Evolutionary conservation across 2,888 invertebrate genomes (phyloP).

Genomic region (Ectemnius cavifrons): DNA sequence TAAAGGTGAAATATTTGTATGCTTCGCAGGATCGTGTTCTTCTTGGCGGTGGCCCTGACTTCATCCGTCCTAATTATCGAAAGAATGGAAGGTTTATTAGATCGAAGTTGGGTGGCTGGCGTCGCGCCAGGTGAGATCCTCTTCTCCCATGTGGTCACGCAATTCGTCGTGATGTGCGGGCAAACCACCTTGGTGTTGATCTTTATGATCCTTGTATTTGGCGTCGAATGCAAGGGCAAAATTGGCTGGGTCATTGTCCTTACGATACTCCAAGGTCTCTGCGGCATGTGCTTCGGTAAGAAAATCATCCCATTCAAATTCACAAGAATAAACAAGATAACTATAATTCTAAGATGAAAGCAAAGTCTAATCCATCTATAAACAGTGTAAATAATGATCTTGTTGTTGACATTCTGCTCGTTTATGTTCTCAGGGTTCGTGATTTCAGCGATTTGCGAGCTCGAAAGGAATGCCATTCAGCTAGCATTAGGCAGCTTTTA

Average conservation of each 20-base stretch:
- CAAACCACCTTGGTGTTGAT: constrained; percentile 94
- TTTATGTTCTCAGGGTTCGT: constrained; percentile 82
- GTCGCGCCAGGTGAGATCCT: constrained; percentile 95
- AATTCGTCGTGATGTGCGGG: constrained; percentile 96
- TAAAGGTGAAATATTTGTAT: too few relatives aligned
- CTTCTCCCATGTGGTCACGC: constrained; percentile 95
- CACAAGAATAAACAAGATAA: too few relatives aligned
- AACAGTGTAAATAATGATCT: too few relatives aligned
- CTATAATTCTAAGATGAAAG: too few relatives aligned
- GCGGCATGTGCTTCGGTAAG: constrained; percentile 97
- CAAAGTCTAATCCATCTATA: too few relatives aligned
- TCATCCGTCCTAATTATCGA: constrained; percentile 95
- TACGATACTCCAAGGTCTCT: constrained; percentile 93
- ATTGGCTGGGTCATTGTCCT: constrained; percentile 90
- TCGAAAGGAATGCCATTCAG: constrained; percentile 96
- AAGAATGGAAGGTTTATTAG: constrained; percentile 93
- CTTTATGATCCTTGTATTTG: constrained; percentile 94
- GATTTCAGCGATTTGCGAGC: constrained; percentile 93
- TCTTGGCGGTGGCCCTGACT: constrained; percentile 96
- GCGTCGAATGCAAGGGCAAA: constrained; percentile 93
- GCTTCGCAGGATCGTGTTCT: constrained; percentile 91
- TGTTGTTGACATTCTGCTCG: too few relatives aligned
- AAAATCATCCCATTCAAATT: neutral
- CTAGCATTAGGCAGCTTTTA: constrained; percentile 96
- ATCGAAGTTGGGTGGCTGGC: constrained; percentile 96